phyloP scores from a whole-genome alignment of 2,797 vertebrate genomes.

The Delichon dasypus region DNA sequence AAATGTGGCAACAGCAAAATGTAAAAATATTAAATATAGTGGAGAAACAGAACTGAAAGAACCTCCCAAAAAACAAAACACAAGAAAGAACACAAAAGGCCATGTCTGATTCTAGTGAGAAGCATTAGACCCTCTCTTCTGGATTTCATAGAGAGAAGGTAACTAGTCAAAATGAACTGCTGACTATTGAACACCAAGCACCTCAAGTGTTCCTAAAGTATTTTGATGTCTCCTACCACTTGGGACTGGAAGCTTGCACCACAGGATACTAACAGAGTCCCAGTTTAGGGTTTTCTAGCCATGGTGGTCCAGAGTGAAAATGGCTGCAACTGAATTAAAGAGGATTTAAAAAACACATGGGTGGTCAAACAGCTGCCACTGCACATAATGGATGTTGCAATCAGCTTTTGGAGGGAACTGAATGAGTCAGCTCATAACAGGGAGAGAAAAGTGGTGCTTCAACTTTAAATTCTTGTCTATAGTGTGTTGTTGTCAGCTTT shows the following conservation, averaged over 20 bases:
- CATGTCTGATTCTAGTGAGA: background rate
- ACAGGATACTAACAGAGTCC: background rate
- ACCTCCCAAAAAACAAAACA: background rate
- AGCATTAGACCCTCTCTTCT: background rate
- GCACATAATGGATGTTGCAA: background rate
- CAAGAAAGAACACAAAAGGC: background rate
- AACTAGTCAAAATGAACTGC: background rate
- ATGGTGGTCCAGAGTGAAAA: background rate
- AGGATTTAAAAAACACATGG: background rate
- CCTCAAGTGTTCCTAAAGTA: background rate
- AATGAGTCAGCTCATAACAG: fast-evolving
- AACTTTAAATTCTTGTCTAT: background rate
- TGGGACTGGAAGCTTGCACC: background rate
- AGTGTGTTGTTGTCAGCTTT: background rate
- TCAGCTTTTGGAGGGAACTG: background rate
- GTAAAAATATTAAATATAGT: background rate
- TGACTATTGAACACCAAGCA: background rate
- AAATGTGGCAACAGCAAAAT: background rate
- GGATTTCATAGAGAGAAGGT: background rate
- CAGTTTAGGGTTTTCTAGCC: background rate
- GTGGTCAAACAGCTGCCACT: background rate
- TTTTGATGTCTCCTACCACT: background rate
- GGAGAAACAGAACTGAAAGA: background rate
- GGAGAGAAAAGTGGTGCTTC: background rate
- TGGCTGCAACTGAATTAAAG: background rate